Evolutionary conservation across 1,140 invertebrate species (phyloP), one percentile per base, ranked within the genome.

Genomic region (Aleiodes sp.): DNA sequence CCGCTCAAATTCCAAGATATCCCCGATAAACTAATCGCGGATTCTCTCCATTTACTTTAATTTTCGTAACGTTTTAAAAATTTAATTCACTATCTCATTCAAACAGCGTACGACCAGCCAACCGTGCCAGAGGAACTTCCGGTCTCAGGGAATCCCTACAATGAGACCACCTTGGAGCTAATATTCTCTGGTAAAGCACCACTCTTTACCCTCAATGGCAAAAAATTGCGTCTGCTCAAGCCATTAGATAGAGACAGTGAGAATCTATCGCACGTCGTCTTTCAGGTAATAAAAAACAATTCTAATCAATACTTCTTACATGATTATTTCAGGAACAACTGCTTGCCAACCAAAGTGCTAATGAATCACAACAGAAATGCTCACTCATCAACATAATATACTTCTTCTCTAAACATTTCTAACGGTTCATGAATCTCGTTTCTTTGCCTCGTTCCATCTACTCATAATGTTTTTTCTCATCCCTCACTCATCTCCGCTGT

Each of bases 231-330:
- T 78, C 85, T 97, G 14, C 84, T 94, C 35, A 86, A 93, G 70
- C 94, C 94, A 0, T 81, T 97, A 29, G 95, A 97, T 82, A 90
- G 94, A 76, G 95, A 96, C 84, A 90, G 90, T 60, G 92, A 94
- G 75, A 94, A 94, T 84, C 87, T 95, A 33, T 95, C 94, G 35
- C 94, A 95, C 82, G 91, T 95, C 80, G 92, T 95, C 2, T 94
- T 96, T 82, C 93, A 95, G 90, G 94, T 95, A 83, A 86, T 78
- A 10, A 14, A 71, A n/a, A n/a, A n/a, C n/a, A n/a, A n/a, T n/a
- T n/a, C n/a, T n/a, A n/a, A n/a, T n/a, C n/a, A n/a, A n/a, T n/a
- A n/a, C n/a, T n/a, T n/a, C n/a, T n/a, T n/a, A n/a, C n/a, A n/a
- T n/a, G n/a, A n/a, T n/a, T n/a, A n/a, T n/a, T n/a, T n/a, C n/a